Conservation (phyloP, 2,888 invertebrate genomes). For the Nowickia ferox region DNA sequence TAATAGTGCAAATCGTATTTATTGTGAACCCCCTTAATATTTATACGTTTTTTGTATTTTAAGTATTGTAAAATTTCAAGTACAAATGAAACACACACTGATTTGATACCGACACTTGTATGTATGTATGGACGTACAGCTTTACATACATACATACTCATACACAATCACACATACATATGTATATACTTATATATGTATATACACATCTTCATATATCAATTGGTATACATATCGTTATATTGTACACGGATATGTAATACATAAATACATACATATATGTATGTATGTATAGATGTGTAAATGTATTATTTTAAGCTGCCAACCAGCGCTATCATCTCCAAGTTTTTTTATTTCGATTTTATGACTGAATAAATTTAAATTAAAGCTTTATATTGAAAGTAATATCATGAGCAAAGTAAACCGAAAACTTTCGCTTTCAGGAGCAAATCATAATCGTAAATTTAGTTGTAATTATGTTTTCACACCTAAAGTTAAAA, state of each 20-base stretch:
- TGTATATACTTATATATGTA: neutral
- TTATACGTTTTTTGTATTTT: conserved; percentile 61
- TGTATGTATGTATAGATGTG: neutral
- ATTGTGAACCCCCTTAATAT: conserved; percentile 14
- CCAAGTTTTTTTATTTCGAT: conserved; percentile 26
- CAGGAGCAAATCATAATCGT: neutral
- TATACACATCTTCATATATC: neutral
- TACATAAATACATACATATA: neutral
- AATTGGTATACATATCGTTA: conserved; percentile 2
- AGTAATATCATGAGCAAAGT: conserved; percentile 46
- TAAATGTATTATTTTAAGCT: conserved; percentile 16
- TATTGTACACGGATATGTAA: conserved; percentile 5
- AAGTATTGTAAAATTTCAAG: conserved; percentile 50
- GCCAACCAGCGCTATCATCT: conserved; percentile 38
- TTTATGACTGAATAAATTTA: conserved; percentile 42
- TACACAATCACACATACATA: neutral
- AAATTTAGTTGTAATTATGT: neutral
- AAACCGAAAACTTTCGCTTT: conserved; percentile 36
- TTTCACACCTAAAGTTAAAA: too few species aligned
- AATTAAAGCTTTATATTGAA: conserved; percentile 20
- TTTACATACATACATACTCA: conserved; percentile 1
- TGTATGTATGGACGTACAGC: neutral
- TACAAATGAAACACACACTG: conserved; percentile 39
- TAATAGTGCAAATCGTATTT: neutral
- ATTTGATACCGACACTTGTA: neutral